Base-by-base conservation (phyloP, 1,140 invertebrate genomes). In the Drosophila rhopaloa region DNA sequence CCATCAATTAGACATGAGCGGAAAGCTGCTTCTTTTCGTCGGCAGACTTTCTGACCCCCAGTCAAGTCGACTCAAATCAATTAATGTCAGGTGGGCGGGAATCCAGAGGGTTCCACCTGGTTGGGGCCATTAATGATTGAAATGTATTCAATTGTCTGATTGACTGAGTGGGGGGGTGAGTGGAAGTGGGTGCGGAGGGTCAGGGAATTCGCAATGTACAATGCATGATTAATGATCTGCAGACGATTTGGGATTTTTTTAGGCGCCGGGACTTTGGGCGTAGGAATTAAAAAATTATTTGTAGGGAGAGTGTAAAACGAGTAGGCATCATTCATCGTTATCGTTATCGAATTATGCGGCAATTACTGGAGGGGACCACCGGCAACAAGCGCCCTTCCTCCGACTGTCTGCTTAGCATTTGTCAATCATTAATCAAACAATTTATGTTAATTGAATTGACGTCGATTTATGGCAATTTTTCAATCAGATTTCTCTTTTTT, bases 71-170 rank as follows among this genome's bases (percentile, higher is more conserved):
- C 81, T 68, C 84, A 77, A 73, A 88, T 79, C 83, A 56, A 82
- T 6, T 29, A 88, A 67, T 77, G 79, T 67, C 63, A 54, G 56
- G 62, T 43, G 53, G 60, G 65, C 35, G 53, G 46, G 19, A 14
- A 29, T 35, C 8, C 55, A 35, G 27, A 35, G 27, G 60, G 13
- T 70, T 51, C 43, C 10, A 65, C 44, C 55, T 58, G 37, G 40
- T 16, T 6, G 14, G 16, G 53, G 14, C 68, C 73, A 62, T 75
- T 73, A 84, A 84, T 88, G 84, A 90, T 88, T 89, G 80, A 88
- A 81, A 84, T 81, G 84, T 89, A 89, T 88, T 88, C 84, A 88
- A 88, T 88, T 89, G 84, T 80, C 70, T 84, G 84, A 88, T 89
- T 80, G 68, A 89, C 53, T 81, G 83, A 67, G 44, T 76, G 81